Conservation (phyloP, 64 coral and sea anemone genomes). For the Hydrozoanthus tunicans region DNA sequence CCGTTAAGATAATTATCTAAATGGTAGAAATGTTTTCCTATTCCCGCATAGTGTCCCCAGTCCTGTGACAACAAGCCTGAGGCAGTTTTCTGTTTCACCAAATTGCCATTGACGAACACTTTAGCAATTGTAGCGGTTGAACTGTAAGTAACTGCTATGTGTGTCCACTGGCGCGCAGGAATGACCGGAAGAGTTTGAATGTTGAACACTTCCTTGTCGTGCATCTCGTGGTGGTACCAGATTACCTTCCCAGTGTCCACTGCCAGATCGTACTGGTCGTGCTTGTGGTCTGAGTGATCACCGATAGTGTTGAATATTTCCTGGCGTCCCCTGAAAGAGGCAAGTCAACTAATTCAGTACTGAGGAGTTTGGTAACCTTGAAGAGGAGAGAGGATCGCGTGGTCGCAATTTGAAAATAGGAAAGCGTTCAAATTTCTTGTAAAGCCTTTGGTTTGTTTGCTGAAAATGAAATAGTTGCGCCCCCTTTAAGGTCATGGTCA, state of each 20-base stretch:
- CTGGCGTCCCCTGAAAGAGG: constrained; percentile 67
- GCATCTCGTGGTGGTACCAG: constrained; percentile 95
- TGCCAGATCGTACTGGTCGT: constrained; percentile 95
- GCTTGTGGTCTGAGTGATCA: constrained; percentile 91
- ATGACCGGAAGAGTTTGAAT: constrained; percentile 86
- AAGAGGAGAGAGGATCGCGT: no score
- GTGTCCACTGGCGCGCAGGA: constrained; percentile 88
- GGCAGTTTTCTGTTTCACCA: constrained; percentile 86
- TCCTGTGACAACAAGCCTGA: constrained; percentile 92
- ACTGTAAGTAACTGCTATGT: constrained; percentile 84
- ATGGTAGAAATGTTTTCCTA: constrained; percentile 93
- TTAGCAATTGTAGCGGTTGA: constrained; percentile 77
- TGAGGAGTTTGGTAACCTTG: background rate
- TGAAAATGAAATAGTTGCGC: no score
- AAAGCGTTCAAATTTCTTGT: background rate
- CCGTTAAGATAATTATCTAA: constrained; percentile 73
- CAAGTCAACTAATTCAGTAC: background rate
- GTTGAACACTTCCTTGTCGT: constrained; percentile 91
- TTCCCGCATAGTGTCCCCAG: constrained; percentile 99
- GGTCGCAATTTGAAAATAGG: no score
- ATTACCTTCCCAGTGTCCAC: constrained; percentile 93
- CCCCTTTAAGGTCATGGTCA: no score
- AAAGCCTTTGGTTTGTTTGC: background rate
- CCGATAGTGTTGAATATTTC: constrained; percentile 99
- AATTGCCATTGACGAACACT: constrained; percentile 78